Percentiles rank a stretch among this genome's conserved stretches.
Evolutionary conservation across 1,140 invertebrate species (phyloP).

Genomic region (Hermetia illucens): DNA sequence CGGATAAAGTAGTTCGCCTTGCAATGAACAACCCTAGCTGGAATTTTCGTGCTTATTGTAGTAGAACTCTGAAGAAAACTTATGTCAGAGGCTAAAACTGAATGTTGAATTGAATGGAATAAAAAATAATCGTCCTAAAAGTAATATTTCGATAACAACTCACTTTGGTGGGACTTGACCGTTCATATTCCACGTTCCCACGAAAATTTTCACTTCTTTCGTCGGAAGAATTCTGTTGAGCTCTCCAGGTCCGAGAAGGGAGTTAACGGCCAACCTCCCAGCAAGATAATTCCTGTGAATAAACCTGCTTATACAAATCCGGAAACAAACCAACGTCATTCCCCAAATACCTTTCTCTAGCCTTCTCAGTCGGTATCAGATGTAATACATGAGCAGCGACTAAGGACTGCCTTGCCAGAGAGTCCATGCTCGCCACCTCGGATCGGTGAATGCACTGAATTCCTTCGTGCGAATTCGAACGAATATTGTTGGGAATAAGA

Average conservation of each 20-base stretch:
- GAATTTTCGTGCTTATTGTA: too few species aligned
- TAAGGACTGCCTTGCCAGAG: conserved; percentile 53
- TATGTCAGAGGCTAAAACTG: too few species aligned
- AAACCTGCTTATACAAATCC: not conserved
- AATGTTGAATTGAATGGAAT: too few species aligned
- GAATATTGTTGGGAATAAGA: conserved; percentile 11
- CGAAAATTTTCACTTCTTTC: conserved; percentile 70
- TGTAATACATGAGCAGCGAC: conserved; percentile 62
- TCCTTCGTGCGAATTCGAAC: conserved; percentile 22
- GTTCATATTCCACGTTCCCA: conserved; percentile 96
- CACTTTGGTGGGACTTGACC: conserved; percentile 61
- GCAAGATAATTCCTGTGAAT: conserved; percentile 56
- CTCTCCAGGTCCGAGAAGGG: conserved; percentile 66
- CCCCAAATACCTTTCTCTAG: conserved; percentile 50
- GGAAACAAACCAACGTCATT: not conserved
- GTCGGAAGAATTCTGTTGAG: conserved; percentile 75
- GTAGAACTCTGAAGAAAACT: too few species aligned
- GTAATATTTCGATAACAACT: too few species aligned
- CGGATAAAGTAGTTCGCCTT: too few species aligned
- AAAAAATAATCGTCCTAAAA: too few species aligned
- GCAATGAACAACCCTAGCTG: too few species aligned
- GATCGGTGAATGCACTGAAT: not conserved
- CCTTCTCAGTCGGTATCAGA: conserved; percentile 63
- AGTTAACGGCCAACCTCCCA: conserved; percentile 60
- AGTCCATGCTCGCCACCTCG: conserved; percentile 42